Percentiles rank a stretch among this genome's conserved stretches.
Evolutionary conservation across 2,113 vertebrate genomes (phyloP).

Genomic region (Vombatus ursinus): DNA sequence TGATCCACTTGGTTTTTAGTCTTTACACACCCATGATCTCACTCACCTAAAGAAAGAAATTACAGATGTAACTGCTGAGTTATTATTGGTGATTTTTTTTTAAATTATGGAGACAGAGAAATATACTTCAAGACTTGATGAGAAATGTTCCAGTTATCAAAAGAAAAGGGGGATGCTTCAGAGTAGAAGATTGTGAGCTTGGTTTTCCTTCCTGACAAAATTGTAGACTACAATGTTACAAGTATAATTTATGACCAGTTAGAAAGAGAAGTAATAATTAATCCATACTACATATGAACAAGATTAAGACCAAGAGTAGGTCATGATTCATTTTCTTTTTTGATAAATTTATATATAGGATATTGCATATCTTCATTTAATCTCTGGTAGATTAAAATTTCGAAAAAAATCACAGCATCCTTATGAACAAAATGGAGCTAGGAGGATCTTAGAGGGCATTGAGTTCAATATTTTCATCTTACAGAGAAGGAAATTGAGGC

Average conservation of each 20-base stretch:
- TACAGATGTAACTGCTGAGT: background rate
- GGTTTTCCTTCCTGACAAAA: background rate
- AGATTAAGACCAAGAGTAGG: background rate
- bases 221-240: background rate
- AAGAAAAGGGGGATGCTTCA: background rate
- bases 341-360: background rate
- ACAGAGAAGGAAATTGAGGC: background rate
- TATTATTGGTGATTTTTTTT: no score
- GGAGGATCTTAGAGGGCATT: background rate
- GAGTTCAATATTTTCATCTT: background rate
- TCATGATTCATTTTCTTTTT: background rate
- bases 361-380: background rate
- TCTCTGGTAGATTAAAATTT: background rate
- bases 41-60: background rate
- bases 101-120: background rate
- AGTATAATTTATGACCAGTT: background rate
- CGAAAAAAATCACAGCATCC: background rate
- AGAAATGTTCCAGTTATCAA: background rate
- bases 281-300: background rate
- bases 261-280: background rate
- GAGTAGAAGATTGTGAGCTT: background rate
- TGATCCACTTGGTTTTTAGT: background rate
- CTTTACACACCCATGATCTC: background rate
- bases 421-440: background rate
- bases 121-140: background rate